Base-by-base conservation (phyloP, 1,140 invertebrate species). In the Drosophila kepulauana region DNA sequence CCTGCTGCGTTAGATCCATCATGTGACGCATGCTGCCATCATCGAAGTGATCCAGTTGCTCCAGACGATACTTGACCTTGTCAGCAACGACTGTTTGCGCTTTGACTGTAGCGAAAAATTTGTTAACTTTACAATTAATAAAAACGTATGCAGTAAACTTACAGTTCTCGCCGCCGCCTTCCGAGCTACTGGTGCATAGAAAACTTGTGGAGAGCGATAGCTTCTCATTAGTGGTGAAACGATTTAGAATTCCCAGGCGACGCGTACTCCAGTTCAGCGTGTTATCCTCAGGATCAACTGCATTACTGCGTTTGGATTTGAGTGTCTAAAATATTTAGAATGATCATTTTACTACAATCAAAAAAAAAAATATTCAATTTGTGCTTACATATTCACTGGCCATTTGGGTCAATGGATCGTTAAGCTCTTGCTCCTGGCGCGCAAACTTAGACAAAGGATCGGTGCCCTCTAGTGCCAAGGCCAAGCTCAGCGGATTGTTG, bases 11-110 rank as follows among this genome's bases (percentile, higher is more conserved):
- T 38, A 99, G 94, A 85, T 98, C 96, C 93, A 98, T 95, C 93
- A 97, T 96, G 93, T 98, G 97, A 84, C 96, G 95, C 41, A 98
- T 94, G 63, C 96, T 96, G 6, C 96, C 96, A 93, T 98, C 98
- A 91, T 99, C 98, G 94, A 98, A 97, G 82, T 98, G 97, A 94
- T 99, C 98, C 51, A 99, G 93, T 92, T 99, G 98, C 93, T 99
- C 98, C 58, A 99, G 92, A 49, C 98, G 95, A 91, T 96, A 97
- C 93, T 97, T 97, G 0, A 99, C 97, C 94, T 98, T 98, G 91
- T 98, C 97, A 66, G 97, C 96, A n/a, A 97, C 94, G 75, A 95
- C 94, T 46, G 95, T 96, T 85, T 96, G 95, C 35, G 96, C 94
- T 93, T 96, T 97, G 41, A 97, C 96, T 79, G 96, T 93, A 71